Evolutionary conservation across 2,113 vertebrate genomes (phyloP), one percentile per base, ranked within the genome.

Genomic region (Oreochromis niloticus): DNA sequence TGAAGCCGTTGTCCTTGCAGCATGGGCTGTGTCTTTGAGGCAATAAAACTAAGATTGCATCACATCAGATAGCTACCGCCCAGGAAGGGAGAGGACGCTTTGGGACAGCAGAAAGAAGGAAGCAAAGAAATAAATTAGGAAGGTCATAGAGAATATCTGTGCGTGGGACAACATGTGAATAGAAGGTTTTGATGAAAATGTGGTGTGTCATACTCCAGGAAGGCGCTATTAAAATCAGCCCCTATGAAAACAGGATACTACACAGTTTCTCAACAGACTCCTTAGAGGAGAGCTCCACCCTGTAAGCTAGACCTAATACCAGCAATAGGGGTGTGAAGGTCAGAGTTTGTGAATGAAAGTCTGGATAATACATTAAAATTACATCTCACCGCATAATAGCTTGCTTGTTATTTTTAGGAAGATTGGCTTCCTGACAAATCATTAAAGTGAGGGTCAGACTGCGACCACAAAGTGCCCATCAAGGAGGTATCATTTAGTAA

Each of bases 101-200:
- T 59, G 81, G 57, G 83, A 52, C 46, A 82, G 61, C 9, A 10
- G 59, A 41, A 82, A 73, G 48, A 66, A 85, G 56, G 81, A 81
- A 73, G 59, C 36, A 52, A 61, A 61, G 80, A 87, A 81, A 79
- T 54, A 39, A 83, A 86, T 87, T 54, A 34, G 50, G 48, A 55
- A 84, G 68, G 85, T 89, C 89, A 89, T 22, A 83, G 85, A 84
- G 83, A 73, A 52, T 17, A 50, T 52, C 27, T 91, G 85, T 68
- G 87, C 88, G 59, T 87, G 9, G 34, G 36, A 9, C 30, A 41
- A 61, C n/a, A 4, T 46, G 36, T 6, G 30, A 66, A 78, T 34
- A 86, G 34, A 84, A 61, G 22, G 24, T 43, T 39, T 39, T 63
- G 13, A 55, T 13, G 41, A 85, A 27, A 85, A 87, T 73, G 30